Evolutionary conservation across 1,140 invertebrate species (phyloP).

Genomic region (Drosophila triauraria): DNA sequence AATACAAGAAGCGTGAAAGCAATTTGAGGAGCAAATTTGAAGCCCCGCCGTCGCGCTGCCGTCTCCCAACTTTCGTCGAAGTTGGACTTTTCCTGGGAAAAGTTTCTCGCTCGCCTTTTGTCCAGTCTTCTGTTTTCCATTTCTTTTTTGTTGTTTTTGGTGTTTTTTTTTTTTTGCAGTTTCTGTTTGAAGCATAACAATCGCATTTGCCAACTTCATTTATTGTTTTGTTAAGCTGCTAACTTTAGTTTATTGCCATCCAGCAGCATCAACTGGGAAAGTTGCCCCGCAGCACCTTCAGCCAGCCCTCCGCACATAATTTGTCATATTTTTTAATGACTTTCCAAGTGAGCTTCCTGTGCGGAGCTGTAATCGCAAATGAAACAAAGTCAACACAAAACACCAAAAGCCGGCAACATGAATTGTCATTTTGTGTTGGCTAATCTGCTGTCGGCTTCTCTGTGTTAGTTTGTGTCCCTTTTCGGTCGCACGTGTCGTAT

Average conservation of each 20-base stretch:
- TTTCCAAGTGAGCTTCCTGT: slow-evolving; percentile 70
- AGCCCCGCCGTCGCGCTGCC: slow-evolving; percentile 39
- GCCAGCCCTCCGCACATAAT: slow-evolving; percentile 57
- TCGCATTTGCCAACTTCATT: slow-evolving; percentile 82
- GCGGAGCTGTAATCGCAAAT: slow-evolving; percentile 58
- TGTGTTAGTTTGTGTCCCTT: slow-evolving; percentile 15
- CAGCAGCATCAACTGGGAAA: slow-evolving; percentile 45
- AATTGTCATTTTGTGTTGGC: slow-evolving; percentile 52
- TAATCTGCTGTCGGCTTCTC: slow-evolving; percentile 65
- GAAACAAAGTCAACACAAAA: slow-evolving; percentile 54
- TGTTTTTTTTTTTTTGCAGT: slow-evolving; percentile 36
- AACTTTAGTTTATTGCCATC: slow-evolving; percentile 79
- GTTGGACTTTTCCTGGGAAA: slow-evolving; percentile 63
- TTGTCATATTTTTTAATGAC: slow-evolving; percentile 83
- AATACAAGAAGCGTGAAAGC: slow-evolving; percentile 66
- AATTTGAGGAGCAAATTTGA: slow-evolving; percentile 53
- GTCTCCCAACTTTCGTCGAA: slow-evolving; percentile 70
- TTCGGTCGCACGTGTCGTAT: slow-evolving; percentile 60
- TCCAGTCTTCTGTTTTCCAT: slow-evolving; percentile 10
- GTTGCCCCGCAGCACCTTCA: slow-evolving; percentile 2
- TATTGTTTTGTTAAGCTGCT: slow-evolving; percentile 83
- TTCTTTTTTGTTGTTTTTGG: neutral
- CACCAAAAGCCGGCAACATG: slow-evolving; percentile 16
- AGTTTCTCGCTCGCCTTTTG: slow-evolving; percentile 45
- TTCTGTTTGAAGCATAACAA: slow-evolving; percentile 66